Base-by-base conservation (phyloP, 2,113 vertebrate species). In the Ascaphus truei region DNA sequence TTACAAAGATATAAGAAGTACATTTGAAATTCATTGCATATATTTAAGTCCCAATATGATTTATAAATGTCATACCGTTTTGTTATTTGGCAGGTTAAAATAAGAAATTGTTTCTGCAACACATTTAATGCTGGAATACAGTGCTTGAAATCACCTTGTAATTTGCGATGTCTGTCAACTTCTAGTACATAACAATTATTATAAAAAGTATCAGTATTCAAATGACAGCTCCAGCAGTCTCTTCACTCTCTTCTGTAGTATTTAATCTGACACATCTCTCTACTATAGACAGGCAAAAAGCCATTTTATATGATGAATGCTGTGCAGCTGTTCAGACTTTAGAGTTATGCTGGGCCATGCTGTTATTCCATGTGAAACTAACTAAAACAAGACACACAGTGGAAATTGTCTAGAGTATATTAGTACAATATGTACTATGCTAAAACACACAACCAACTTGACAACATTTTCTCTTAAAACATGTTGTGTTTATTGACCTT, bases 61-160 rank as follows among this genome's bases (percentile, higher is more conserved):
- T 77, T 73, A 73, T 36, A 71, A 79, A 79, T 0, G 1, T 58
- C 51, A 23, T 5, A 41, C 69, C 65, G 48, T 39, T 77, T 80
- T 61, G 62, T 73, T 78, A 62, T 69, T 55, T 68, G 68, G 43
- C 68, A 77, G 58, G 43, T 29, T 71, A 72, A 79, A 78, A 45
- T 71, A 80, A 77, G 68, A 79, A 78, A 75, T 57, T 62, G 76
- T 73, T 80, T 67, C 30, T 75, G 73, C 50, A 67, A 77, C 76
- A 81, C 56, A 65, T 75, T 81, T 75, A 76, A 43, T 58, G 45
- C 39, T 57, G 51, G 22, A 75, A 72, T 75, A 73, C 67, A 48
- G 68, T 80, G 75, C 73, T 69, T 75, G 53, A 79, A 83, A 77
- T 74, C 68, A 76, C 65, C 68, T 84, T 76, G 56, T 67, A 77